Conservation (phyloP, 2,113 vertebrate species). For the Motacilla alba region DNA sequence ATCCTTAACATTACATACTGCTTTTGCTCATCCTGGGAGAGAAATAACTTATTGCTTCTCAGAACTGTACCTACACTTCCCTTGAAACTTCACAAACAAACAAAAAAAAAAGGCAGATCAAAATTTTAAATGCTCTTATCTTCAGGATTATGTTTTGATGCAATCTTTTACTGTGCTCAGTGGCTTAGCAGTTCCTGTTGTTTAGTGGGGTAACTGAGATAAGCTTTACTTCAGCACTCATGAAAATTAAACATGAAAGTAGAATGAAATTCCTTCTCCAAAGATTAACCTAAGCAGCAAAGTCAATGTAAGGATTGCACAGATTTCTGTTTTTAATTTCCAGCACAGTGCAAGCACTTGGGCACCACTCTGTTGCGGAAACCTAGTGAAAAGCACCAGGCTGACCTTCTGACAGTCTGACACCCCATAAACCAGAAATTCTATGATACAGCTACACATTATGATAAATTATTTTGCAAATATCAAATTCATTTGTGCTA, state of each 20-base stretch:
- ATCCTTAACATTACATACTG: background rate
- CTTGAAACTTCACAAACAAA: background rate
- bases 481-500: background rate
- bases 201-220: background rate
- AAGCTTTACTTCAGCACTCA: background rate
- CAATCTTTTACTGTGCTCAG: background rate
- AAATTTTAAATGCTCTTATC: slow-evolving; percentile 17
- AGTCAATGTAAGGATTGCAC: background rate
- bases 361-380: background rate
- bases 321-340: background rate
- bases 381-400: background rate
- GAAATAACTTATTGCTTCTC: background rate
- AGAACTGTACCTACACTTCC: background rate
- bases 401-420: background rate
- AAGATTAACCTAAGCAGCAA: background rate
- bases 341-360: background rate
- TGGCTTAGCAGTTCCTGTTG: background rate
- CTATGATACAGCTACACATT: background rate
- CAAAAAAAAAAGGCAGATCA: background rate
- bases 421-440: background rate
- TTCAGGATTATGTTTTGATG: background rate
- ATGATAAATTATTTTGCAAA: background rate
- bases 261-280: background rate
- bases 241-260: background rate
- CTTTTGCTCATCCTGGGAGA: background rate